Base-by-base conservation (phyloP, 2,113 vertebrate species). In the Indicator maculatus region DNA sequence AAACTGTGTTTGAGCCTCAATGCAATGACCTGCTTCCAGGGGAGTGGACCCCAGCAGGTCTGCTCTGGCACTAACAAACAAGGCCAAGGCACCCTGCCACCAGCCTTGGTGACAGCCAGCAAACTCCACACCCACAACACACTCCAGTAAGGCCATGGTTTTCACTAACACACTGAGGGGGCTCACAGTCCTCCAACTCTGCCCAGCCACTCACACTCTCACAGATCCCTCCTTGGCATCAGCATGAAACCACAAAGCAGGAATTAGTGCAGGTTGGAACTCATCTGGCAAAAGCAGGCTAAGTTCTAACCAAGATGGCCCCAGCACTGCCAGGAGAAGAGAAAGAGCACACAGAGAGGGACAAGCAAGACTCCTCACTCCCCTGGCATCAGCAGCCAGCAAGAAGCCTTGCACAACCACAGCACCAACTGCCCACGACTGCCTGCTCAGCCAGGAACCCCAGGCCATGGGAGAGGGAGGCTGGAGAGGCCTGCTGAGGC, bases 41-140 rank as follows among this genome's bases (percentile, higher is more conserved):
- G 24, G 58, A 77, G 19, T 0, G 2, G 16, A 24, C 12, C 19
- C 23, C 53, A 45, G 31, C 52, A 56, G 47, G 8, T 11, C 60
- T 8, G 3, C 17, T 8, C 50, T 6, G 19, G 36, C 36, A 64
- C 8, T 1, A 1, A 47, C 47, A n/a, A 27, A 21, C 9, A 2
- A 2, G 56, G 53, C 26, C 50, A 6, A 20, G 47, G 52, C 36
- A 31, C 61, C 9, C 31, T 3, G 12, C 65, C 8, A 21, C 14
- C 59, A 64, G 73, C 66, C 41, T 19, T 4, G 77, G 27, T n/a
- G n/a, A 31, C 31, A 16, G 47, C 23, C 59, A 26, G 30, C 19
- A 27, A 16, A 16, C 38, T 31, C 44, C 14, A 15, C 5, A 11
- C 6, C 19, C 50, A 8, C 0, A 0, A 5, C 0, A 1, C 11